Percentiles rank a stretch among this genome's conserved stretches.
Evolutionary conservation across 2,797 vertebrate species (phyloP).

Genomic region (Muscicapa striata): DNA sequence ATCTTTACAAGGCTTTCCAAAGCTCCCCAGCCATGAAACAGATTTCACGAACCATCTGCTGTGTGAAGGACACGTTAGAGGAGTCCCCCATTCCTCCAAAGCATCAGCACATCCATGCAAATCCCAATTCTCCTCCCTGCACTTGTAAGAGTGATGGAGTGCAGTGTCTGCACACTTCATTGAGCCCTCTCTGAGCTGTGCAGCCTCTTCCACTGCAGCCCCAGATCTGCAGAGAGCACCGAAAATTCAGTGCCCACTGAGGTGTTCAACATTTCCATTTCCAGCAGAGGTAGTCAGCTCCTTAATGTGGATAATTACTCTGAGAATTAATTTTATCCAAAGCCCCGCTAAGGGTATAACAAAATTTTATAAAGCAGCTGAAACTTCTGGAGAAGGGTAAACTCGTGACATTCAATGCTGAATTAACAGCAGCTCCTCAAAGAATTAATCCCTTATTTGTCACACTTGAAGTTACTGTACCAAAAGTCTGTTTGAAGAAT

Average conservation of each 20-base stretch:
- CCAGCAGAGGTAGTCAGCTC: not conserved
- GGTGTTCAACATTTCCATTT: not conserved
- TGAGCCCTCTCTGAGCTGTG: not conserved
- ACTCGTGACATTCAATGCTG: constrained; percentile 1
- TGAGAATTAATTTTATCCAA: not conserved
- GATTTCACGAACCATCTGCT: constrained; percentile 71
- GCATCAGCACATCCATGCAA: constrained; percentile 45
- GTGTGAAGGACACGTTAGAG: constrained; percentile 60
- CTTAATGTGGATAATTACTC: constrained; percentile 1
- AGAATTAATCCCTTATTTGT: constrained; percentile 51
- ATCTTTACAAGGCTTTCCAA: constrained; percentile 43
- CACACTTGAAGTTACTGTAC: constrained; percentile 24
- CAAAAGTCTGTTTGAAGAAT: not conserved
- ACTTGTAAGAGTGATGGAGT: constrained; percentile 49
- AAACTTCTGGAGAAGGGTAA: constrained; percentile 43
- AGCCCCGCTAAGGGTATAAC: not conserved
- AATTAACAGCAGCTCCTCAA: constrained; percentile 31
- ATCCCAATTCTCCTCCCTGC: constrained; percentile 41
- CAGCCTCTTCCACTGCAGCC: not conserved
- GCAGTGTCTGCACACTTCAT: constrained; percentile 2
- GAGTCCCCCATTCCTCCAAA: constrained; percentile 19
- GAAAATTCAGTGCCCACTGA: not conserved
- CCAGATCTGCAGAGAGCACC: not conserved
- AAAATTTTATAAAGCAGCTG: constrained; percentile 16
- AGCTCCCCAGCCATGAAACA: constrained; percentile 40